Conservation (phyloP, 2,113 vertebrate species). For the Carassius carassius region DNA sequence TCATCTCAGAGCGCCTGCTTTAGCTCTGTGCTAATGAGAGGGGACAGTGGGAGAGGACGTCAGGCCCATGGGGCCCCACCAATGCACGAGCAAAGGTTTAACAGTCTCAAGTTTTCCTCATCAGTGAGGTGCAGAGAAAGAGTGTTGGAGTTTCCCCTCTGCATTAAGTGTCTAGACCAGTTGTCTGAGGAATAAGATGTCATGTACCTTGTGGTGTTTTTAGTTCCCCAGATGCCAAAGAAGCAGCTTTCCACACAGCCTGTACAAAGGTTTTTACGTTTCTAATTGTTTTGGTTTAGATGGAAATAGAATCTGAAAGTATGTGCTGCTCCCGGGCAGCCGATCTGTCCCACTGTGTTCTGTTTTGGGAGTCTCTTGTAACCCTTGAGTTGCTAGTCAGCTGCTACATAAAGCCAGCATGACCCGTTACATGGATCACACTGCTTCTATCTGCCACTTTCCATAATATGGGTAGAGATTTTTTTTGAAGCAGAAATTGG, state of each 20-base stretch:
- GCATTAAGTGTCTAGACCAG: background rate
- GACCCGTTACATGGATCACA: constrained; percentile 11
- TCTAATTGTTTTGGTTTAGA: constrained; percentile 45
- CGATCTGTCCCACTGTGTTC: constrained; percentile 3
- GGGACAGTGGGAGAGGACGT: constrained; percentile 22
- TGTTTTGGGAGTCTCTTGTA: constrained; percentile 44
- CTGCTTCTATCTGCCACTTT: background rate
- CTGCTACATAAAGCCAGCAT: constrained; percentile 32
- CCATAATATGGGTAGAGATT: background rate
- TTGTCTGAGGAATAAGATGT: constrained; percentile 22
- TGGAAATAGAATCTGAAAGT: constrained; percentile 54
- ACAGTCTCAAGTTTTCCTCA: constrained; percentile 11
- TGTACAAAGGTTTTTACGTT: constrained; percentile 39
- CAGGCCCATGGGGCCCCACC: constrained; percentile 31
- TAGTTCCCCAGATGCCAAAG: no score
- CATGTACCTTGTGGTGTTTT: no score
- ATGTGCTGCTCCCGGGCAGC: constrained; percentile 38
- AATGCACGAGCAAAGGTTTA: constrained; percentile 2
- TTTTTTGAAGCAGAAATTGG: background rate
- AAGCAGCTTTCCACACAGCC: constrained; percentile 37
- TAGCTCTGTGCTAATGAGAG: constrained; percentile 51
- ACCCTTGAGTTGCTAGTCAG: constrained; percentile 31
- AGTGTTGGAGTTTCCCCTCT: constrained; percentile 9
- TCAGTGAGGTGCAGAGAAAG: background rate
- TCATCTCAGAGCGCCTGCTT: constrained; percentile 44